Evolutionary conservation across 2,888 invertebrate genomes (phyloP), one percentile per base, ranked within the genome.

Genomic region (Macrosiphum euphorbiae): DNA sequence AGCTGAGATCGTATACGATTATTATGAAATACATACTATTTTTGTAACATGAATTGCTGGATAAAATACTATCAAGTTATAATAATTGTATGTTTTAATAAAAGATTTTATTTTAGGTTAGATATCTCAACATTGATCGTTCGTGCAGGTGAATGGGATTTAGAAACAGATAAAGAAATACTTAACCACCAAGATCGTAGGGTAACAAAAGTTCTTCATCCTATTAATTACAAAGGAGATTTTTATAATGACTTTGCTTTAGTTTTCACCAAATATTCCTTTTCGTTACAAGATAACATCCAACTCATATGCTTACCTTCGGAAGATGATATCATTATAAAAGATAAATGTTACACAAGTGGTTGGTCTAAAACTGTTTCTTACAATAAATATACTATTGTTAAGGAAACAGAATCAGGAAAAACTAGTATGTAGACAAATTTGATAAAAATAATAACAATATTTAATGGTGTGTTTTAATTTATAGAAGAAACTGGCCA

Each of bases 61-160:
- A 52, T 52, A 24, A 44, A 26, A 28, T 58, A 26, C 28, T 61
- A 61, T 11, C 3, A 61, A 58, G 3, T 61, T 28, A 61, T 61
- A 8, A 0, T 28, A 28, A 11, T 47, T 87, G 5, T 50, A 41
- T 44, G 24, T 44, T 44, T 44, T 8, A n/a, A n/a, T n/a, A n/a
- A n/a, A n/a, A n/a, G n/a, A n/a, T 85, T 44, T 24, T 47, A 44
- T 84, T 44, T 55, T 26, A 88, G 88, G 35, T 11, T 26, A 50
- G 24, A 67, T 24, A 91, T 94, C 1, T 92, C 94, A 10, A 89
- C 94, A 1, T 47, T 95, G 20, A 96, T 96, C 95, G 96, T 97
- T 5, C 96, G 98, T 10, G 97, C 97, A 0, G 98, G 98, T 0
- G 98, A 98, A 95, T 98, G 98, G 98, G 98, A 98, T 96, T 97